A percentile compares a stretch with the other conserved stretches of the same genome.
These are phyloP conservation scores for Drosophila nigricruria DNA, from an alignment of 2,888 invertebrate genomes.

Conservation along the genomic window DNA sequence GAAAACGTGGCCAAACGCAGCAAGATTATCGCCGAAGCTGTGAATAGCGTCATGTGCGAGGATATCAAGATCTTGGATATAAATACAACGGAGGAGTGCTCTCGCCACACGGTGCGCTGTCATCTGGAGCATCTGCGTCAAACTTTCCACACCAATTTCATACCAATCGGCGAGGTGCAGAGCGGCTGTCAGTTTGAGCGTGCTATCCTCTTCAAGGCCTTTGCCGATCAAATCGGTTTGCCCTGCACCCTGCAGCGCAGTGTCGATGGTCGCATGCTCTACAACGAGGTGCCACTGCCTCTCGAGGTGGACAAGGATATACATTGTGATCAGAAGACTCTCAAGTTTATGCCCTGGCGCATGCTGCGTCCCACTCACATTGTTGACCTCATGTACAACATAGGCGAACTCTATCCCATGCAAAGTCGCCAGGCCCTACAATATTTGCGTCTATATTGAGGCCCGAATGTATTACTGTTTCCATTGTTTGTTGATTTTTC, in stretches of 20 bases:
- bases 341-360: conserved; percentile 86
- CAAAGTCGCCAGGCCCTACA: conserved; percentile 82
- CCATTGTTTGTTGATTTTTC: conserved; percentile 3
- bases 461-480: background rate
- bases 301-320: conserved; percentile 72
- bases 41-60: conserved; percentile 76
- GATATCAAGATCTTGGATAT: conserved; percentile 73
- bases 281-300: conserved; percentile 89
- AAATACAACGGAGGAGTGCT: conserved; percentile 86
- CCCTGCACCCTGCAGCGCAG: conserved; percentile 88
- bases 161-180: conserved; percentile 87
- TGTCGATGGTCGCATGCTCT: conserved; percentile 86
- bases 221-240: conserved; percentile 88
- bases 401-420: conserved; percentile 82
- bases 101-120: conserved; percentile 84
- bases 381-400: conserved; percentile 87
- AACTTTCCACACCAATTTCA: conserved; percentile 85
- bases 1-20: conserved; percentile 78
- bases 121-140: conserved; percentile 86
- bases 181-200: conserved; percentile 88
- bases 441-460: conserved; percentile 74
- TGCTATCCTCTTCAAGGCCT: conserved; percentile 88
- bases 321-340: conserved; percentile 76
- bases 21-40: conserved; percentile 86
- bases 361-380: conserved; percentile 88